These are phyloP conservation scores for Pyrgilauda ruficollis DNA, from an alignment of 2,113 vertebrate genomes.

Conservation along the genomic window DNA sequence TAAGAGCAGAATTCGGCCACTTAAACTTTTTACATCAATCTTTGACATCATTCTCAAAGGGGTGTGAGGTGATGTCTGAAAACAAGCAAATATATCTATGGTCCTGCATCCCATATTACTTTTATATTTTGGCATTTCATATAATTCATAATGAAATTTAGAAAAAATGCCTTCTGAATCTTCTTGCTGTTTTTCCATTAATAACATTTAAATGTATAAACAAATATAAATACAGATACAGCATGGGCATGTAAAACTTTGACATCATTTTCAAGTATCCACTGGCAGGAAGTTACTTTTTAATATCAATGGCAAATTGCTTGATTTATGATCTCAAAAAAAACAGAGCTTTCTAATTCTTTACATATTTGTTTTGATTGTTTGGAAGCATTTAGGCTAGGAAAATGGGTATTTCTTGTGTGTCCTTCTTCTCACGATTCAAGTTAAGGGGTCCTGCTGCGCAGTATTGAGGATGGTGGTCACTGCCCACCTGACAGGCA, in stretches of 20 bases:
- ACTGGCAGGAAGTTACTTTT: not conserved
- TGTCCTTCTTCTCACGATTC: not conserved
- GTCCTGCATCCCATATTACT: not conserved
- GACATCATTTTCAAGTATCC: not conserved
- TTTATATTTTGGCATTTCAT: not conserved
- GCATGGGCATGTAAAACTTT: not conserved
- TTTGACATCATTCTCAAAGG: not conserved
- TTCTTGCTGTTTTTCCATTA: not conserved
- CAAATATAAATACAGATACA: not conserved
- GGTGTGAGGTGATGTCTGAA: not conserved
- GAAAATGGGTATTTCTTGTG: not conserved
- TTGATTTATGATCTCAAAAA: not conserved
- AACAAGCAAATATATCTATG: not conserved
- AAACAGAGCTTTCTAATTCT: not conserved
- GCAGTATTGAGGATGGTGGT: fast-evolving
- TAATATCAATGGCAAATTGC: not conserved
- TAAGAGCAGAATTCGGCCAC: not conserved
- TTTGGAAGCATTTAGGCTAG: not conserved
- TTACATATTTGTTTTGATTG: not conserved
- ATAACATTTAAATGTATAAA: not conserved
- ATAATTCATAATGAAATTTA: not conserved
- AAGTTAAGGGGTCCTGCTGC: too few species aligned
- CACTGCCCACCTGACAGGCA: not conserved
- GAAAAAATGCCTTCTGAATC: not conserved
- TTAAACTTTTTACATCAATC: not conserved